Conservation (phyloP, 2,888 invertebrate species). For the Tetragonula carbonaria region DNA sequence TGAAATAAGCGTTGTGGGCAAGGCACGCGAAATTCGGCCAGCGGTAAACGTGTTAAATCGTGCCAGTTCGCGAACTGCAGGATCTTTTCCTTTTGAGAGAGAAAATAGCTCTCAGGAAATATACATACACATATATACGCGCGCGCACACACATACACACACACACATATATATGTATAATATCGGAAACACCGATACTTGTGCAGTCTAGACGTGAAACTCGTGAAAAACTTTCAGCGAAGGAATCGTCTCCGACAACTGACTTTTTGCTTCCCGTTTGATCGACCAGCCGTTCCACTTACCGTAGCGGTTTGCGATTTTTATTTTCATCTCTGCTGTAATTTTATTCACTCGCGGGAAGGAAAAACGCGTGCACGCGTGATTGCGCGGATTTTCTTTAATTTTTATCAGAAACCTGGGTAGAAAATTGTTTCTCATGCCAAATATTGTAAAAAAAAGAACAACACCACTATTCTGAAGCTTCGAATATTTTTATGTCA, state of each 20-base stretch:
- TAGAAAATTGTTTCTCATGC: too few species aligned
- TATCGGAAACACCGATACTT: neutral
- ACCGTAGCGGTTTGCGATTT: neutral
- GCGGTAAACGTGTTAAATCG: neutral
- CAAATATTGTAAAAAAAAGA: too few species aligned
- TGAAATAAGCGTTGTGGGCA: neutral
- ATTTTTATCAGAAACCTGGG: too few species aligned
- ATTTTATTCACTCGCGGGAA: too few species aligned
- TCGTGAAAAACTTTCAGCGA: neutral
- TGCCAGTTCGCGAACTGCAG: neutral
- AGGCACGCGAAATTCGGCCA: neutral
- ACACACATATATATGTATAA: neutral
- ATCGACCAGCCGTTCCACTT: constrained; percentile 1
- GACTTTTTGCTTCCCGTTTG: neutral
- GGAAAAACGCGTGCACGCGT: too few species aligned
- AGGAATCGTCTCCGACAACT: neutral
- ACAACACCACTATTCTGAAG: too few species aligned
- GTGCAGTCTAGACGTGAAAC: neutral
- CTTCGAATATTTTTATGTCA: too few species aligned
- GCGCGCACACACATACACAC: too few species aligned
- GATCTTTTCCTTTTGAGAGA: neutral
- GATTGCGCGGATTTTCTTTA: too few species aligned
- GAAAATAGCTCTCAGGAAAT: neutral
- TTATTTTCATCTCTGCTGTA: too few species aligned
- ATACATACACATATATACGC: neutral